These are phyloP conservation scores for Tachina grossa DNA, from an alignment of 2,888 invertebrate species.

Conservation along the genomic window DNA sequence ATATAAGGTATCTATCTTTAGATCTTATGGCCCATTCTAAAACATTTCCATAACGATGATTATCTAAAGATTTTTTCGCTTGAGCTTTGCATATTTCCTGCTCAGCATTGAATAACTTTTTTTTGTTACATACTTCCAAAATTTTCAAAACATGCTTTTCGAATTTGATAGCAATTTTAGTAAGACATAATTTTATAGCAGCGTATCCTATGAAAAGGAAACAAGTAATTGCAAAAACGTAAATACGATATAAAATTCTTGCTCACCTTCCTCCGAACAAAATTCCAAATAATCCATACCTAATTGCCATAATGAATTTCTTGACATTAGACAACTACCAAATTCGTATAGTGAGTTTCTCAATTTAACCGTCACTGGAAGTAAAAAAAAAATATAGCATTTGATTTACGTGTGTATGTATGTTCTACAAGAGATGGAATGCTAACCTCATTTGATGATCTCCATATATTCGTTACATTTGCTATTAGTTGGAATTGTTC, in stretches of 20 bases:
- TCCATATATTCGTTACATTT: too few species aligned
- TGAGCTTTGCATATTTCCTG: too few species aligned
- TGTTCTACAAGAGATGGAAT: too few species aligned
- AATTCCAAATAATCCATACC: slow-evolving; percentile 89
- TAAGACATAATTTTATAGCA: slow-evolving; percentile 88
- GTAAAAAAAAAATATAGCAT: background rate
- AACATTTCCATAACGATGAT: slow-evolving; percentile 88
- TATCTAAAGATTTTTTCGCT: too few species aligned
- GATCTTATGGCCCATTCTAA: slow-evolving; percentile 93
- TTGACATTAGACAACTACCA: slow-evolving; percentile 89
- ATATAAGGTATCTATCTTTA: slow-evolving; percentile 87
- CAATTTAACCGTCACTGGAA: slow-evolving; percentile 86
- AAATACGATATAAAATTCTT: background rate
- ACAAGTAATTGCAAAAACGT: background rate
- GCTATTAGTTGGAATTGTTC: too few species aligned
- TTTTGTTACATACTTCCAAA: too few species aligned
- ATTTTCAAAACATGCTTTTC: slow-evolving; percentile 88
- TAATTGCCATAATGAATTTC: slow-evolving; percentile 92
- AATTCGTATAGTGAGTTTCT: slow-evolving; percentile 94
- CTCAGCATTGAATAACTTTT: too few species aligned
- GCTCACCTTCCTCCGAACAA: slow-evolving; percentile 84
- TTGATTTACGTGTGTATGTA: slow-evolving; percentile 52
- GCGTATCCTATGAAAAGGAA: slow-evolving; percentile 83
- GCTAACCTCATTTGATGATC: slow-evolving; percentile 87
- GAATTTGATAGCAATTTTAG: slow-evolving; percentile 87